These are phyloP conservation scores for Thryonomys swinderianus DNA, from an alignment of 2,113 vertebrate species.

Conservation along the genomic window DNA sequence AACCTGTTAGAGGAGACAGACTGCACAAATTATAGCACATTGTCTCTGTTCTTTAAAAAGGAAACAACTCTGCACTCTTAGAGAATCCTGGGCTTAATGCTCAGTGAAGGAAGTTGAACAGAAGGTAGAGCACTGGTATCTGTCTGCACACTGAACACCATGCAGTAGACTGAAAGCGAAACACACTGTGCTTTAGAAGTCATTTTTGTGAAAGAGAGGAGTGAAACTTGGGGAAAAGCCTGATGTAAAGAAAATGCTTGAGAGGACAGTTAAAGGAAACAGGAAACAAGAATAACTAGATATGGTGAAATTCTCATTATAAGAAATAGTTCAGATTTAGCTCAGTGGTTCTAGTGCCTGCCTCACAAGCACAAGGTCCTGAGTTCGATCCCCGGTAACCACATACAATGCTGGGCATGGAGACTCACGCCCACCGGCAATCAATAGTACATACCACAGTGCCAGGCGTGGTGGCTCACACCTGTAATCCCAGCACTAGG, in stretches of 20 bases:
- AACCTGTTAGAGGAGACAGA: conserved; percentile 26
- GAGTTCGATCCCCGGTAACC: too few relatives aligned
- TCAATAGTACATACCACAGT: too few relatives aligned
- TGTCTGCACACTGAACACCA: neutral
- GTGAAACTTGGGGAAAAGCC: neutral
- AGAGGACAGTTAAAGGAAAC: neutral
- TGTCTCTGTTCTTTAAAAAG: conserved; percentile 21
- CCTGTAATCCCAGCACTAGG: too few relatives aligned
- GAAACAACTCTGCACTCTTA: neutral
- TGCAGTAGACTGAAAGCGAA: neutral
- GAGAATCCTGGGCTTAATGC: neutral
- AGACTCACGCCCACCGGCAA: too few relatives aligned
- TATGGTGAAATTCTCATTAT: neutral
- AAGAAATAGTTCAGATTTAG: neutral
- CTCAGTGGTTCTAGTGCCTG: too few relatives aligned
- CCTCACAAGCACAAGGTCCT: too few relatives aligned
- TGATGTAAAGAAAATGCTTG: neutral
- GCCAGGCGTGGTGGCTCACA: too few relatives aligned
- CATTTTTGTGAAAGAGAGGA: neutral
- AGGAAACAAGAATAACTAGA: neutral
- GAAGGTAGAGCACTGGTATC: neutral
- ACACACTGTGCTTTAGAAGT: conserved; percentile 2
- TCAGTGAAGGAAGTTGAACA: neutral
- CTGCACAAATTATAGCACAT: neutral
- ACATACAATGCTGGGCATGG: too few relatives aligned